These are phyloP conservation scores for Pentalonia nigronervosa DNA, from an alignment of 1,140 invertebrate genomes.

Conservation along the genomic window DNA sequence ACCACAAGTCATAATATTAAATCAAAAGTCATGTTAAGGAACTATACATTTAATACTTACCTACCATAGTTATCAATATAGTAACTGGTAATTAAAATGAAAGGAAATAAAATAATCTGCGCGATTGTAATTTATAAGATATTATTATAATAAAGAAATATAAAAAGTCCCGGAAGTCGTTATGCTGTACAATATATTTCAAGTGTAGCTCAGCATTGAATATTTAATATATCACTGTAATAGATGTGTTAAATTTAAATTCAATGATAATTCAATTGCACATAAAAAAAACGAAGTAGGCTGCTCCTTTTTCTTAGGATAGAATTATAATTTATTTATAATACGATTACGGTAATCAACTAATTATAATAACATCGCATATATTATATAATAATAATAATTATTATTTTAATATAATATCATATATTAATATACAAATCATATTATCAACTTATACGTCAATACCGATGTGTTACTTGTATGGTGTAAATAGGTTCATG, in stretches of 20 bases:
- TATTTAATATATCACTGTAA: background rate
- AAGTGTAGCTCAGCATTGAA: background rate
- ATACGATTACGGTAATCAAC: background rate
- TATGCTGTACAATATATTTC: background rate
- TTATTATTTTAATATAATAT: background rate
- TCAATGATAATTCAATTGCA: background rate
- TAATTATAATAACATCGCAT: background rate
- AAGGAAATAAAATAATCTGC: background rate
- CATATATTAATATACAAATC: background rate
- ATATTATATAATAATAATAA: background rate
- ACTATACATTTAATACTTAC: no score
- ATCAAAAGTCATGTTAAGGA: background rate
- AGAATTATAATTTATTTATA: background rate
- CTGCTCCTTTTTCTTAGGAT: background rate
- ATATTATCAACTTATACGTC: no score
- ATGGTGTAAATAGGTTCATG: background rate
- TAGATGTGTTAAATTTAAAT: background rate
- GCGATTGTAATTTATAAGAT: background rate
- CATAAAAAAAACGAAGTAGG: background rate
- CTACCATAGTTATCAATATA: no score
- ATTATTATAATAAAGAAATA: background rate
- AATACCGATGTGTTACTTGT: background rate
- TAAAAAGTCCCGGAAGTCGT: background rate
- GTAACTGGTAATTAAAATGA: background rate
- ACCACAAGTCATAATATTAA: background rate